Base-by-base conservation (phyloP, 64 coral and sea anemone genomes). In the Montipora cactus region DNA sequence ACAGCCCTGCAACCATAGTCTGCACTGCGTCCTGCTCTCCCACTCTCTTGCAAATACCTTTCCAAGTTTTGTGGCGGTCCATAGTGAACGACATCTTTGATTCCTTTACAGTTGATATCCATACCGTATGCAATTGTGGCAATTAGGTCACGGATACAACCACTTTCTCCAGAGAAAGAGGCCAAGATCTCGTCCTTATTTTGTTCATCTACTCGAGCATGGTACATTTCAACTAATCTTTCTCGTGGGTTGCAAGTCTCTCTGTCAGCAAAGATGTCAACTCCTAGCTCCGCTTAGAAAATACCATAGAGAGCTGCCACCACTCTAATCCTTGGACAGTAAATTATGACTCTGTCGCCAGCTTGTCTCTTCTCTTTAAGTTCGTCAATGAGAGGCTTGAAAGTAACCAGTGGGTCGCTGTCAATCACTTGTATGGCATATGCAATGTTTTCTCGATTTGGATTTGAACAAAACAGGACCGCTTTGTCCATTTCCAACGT, bases 61-160 rank as follows among this genome's bases (percentile, higher is more conserved):
- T 50, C 50, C 46, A 79, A 45, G 50, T 79, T 79, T 48, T 49
- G 45, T 48, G 77, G 50, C 4, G 77, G 77, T 18, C 77, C 77
- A 79, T 79, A 79, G 44, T 83, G 80, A 49, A 64, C 8, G 21
- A 83, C 49, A 16, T 62, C 16, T 23, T 28, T 83, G 5, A 83
- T n/a, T 16, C 61, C 80, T 83, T 66, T 57, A 47, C 57, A 83
- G 21, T 83, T 47, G 16, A 83, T 62, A 8, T 55, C 80, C 80
- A 83, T 66, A 51, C 80, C 80, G 21, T 64, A 83, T 44, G 80
- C 80, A 64, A 83, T 83, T 18, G 80, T 83, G 59, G 80, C 50
- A 59, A 83, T 46, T 13, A 83, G 19, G 49, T 44, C 21, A 37
- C 55, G 50, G 15, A 64, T 83, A 23, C 52, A 25, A 49, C 80